Percentiles rank a stretch among this genome's conserved stretches.
Conservation (phyloP, 2,113 vertebrate species). For the Pholis gunnellus region DNA sequence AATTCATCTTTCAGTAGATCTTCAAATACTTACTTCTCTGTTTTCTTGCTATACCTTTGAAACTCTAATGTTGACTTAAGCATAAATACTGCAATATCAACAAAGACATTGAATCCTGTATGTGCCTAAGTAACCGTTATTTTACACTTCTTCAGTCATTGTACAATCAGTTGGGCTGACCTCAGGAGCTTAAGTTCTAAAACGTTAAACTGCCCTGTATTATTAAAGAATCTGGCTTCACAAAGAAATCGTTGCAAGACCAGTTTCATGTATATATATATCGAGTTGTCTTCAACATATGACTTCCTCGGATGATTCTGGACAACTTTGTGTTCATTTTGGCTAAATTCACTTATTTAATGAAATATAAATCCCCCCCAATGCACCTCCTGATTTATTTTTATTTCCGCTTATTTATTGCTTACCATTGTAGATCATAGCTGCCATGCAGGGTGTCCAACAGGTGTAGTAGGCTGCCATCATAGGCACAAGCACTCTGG, state of each 20-base stretch:
- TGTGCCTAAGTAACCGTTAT: not conserved
- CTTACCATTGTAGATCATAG: constrained; percentile 88
- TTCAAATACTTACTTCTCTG: constrained; percentile 6
- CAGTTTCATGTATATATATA: not conserved
- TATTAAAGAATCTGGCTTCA: not conserved
- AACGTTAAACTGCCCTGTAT: not conserved
- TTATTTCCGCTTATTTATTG: not conserved
- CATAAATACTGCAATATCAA: not conserved
- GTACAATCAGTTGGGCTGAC: not conserved
- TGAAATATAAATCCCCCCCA: not conserved
- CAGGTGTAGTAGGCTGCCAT: constrained; percentile 88
- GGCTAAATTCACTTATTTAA: not conserved
- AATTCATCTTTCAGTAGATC: not conserved
- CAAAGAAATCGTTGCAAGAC: not conserved
- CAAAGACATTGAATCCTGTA: not conserved
- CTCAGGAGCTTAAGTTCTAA: not conserved
- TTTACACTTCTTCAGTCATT: not conserved
- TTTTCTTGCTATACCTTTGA: not conserved
- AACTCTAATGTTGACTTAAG: not conserved
- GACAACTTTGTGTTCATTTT: not conserved
- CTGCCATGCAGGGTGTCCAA: constrained; percentile 87
- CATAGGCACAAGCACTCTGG: constrained; percentile 85
- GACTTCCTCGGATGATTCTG: not conserved
- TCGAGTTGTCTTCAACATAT: not conserved
- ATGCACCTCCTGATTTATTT: not conserved